Evolutionary conservation across 2,888 invertebrate species (phyloP), one percentile per base, ranked within the genome.

Genomic region (Macrophya annulata): DNA sequence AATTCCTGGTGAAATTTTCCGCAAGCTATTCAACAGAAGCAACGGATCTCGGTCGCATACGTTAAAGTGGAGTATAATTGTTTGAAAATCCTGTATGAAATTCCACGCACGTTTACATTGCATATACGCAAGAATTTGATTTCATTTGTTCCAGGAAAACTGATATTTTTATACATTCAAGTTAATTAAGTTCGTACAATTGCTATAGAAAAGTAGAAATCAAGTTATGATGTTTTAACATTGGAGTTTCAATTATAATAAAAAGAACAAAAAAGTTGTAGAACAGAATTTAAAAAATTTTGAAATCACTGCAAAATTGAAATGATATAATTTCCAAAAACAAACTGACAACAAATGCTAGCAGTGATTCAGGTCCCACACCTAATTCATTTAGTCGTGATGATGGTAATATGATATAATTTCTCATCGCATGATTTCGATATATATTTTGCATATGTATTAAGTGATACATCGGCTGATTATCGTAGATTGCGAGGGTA

Each of bases 71-170:
- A 72, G 40, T 72, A 72, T 21, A 72, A 43, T 68, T 43, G 72
- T 72, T 72, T 45, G 72, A 45, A 72, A 72, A 43, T 25, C 21
- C 43, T 43, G 43, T 25, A 43, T 43, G 21, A n/a, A 72, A 72
- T 72, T 72, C 72, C 40, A 43, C 72, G 40, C 43, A 72, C 43
- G 72, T 72, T n/a, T 43, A 45, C 17, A n/a, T 72, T 55, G 55
- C 55, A n/a, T 43, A n/a, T 43, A n/a, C 21, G n/a, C 43, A 43
- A 37, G 45, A 21, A 43, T 72, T 72, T 72, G 72, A 12, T 72
- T 72, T 72, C 21, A 72, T 72, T 45, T 45, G n/a, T n/a, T 25
- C 72, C n/a, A 72, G 43, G 21, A 5, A 43, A 72, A 43, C 72
- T 45, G 72, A 37, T 37, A 68, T 43, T 72, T 9, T 72, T 72